Percentiles rank a stretch among this genome's conserved stretches.
Evolutionary conservation across 2,888 invertebrate genomes (phyloP).

Genomic region (Punctoribates punctum): DNA sequence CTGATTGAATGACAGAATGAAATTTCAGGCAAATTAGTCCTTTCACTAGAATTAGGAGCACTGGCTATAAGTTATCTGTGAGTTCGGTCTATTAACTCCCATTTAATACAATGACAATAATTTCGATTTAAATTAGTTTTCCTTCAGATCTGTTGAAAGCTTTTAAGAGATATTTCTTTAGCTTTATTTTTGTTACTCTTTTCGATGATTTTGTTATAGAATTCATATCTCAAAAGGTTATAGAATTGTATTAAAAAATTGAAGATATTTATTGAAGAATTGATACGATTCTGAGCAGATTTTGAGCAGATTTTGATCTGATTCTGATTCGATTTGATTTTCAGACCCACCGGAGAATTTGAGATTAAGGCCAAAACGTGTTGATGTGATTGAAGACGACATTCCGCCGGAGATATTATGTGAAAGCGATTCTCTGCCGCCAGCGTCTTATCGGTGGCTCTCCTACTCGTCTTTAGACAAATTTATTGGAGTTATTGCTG

Average conservation of each 20-base stretch:
- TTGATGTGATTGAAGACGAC: constrained; percentile 52
- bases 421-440: constrained; percentile 52
- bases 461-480: constrained; percentile 57
- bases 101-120: background rate
- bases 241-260: background rate
- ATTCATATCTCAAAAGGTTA: background rate
- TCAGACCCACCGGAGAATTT: constrained; percentile 78
- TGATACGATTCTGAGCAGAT: background rate
- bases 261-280: background rate
- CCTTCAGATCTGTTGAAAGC: too few species aligned
- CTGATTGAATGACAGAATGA: background rate
- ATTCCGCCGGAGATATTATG: constrained; percentile 48
- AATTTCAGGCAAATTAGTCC: background rate
- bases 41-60: background rate
- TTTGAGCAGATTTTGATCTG: background rate
- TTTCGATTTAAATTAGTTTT: background rate
- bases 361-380: constrained; percentile 61
- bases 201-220: background rate
- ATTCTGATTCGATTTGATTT: constrained; percentile 43
- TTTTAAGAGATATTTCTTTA: background rate
- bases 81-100: background rate
- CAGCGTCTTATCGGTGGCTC: constrained; percentile 68
- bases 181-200: background rate
- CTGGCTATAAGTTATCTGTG: background rate
- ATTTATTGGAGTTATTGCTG: constrained; percentile 56